Evolutionary conservation across 1,140 invertebrate genomes (phyloP), one percentile per base, ranked within the genome.

Genomic region (Chironomus tepperi): DNA sequence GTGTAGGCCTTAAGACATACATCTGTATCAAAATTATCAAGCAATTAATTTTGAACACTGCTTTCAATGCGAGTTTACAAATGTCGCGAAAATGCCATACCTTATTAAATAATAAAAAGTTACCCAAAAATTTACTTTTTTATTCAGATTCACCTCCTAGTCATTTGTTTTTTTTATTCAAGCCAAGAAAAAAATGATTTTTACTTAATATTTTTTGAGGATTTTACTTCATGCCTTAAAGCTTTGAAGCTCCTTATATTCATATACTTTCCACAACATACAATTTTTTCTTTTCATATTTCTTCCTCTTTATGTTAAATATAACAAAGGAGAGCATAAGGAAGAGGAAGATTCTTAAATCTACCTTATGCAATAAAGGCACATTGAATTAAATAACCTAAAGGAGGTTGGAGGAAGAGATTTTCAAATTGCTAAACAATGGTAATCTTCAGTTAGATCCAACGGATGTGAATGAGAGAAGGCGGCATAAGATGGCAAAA

Each of bases 381-480:
- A 57, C 47, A 57, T 57, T 57, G 47, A 57, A 57, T 57, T 57
- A 57, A 57, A 57, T 57, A 57, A 57, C 47, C 47, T 57, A n/a
- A 57, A 57, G 47, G 47, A 57, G 47, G 15, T 9, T 15, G 15
- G n/a, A 57, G 12, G 43, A 47, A 47, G 43, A n/a, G n/a, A 67
- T 67, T 67, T 57, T 18, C 0, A 70, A 70, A 70, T 70, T 70
- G 65, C 65, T 19, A 70, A 70, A 70, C 65, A 70, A 70, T 70
- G 65, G 19, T 70, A 70, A 70, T 70, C 65, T 70, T 70, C 16
- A 57, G 47, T 12, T 57, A 57, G 3, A 57, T 12, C n/a, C 47
- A n/a, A 57, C 12, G 12, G 47, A 57, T 57, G 47, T n/a, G n/a
- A 57, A n/a, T 57, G 3, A 57, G 47, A n/a, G 47, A 15, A 57